These are phyloP conservation scores for Tuta absoluta DNA, from an alignment of 2,888 invertebrate species.

Conservation along the genomic window DNA sequence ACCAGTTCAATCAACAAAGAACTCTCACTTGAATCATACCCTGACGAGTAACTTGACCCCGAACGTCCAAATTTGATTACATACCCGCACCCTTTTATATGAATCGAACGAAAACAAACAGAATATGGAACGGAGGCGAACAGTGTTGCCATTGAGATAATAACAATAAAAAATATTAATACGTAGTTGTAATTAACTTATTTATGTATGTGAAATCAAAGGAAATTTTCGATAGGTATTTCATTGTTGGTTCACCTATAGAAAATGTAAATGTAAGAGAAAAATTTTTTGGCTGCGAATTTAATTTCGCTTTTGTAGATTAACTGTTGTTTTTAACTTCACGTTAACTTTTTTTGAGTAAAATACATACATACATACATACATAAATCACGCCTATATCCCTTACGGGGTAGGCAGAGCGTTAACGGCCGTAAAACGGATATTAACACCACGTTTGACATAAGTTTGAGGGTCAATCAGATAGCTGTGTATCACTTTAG, in stretches of 20 bases:
- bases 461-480: too few species aligned
- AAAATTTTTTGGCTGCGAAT: background rate
- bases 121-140: slow-evolving; percentile 30
- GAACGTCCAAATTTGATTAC: slow-evolving; percentile 61
- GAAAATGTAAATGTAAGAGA: background rate
- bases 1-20: background rate
- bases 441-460: too few species aligned
- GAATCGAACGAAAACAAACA: slow-evolving; percentile 66
- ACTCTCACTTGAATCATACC: background rate
- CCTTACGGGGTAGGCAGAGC: too few species aligned
- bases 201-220: background rate
- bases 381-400: too few species aligned
- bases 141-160: background rate
- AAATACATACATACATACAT: too few species aligned
- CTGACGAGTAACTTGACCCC: slow-evolving; percentile 42
- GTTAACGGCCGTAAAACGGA: too few species aligned
- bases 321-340: too few species aligned
- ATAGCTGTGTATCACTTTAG: too few species aligned
- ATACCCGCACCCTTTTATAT: slow-evolving; percentile 64
- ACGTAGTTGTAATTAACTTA: background rate
- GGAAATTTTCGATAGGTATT: background rate
- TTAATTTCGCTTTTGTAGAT: background rate
- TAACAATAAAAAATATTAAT: background rate
- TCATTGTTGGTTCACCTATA: background rate
- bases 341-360: too few species aligned